A percentile compares a stretch with the other conserved stretches of the same genome.
These are phyloP conservation scores for Polyergus mexicanus DNA, from an alignment of 1,140 invertebrate species.

Conservation along the genomic window DNA sequence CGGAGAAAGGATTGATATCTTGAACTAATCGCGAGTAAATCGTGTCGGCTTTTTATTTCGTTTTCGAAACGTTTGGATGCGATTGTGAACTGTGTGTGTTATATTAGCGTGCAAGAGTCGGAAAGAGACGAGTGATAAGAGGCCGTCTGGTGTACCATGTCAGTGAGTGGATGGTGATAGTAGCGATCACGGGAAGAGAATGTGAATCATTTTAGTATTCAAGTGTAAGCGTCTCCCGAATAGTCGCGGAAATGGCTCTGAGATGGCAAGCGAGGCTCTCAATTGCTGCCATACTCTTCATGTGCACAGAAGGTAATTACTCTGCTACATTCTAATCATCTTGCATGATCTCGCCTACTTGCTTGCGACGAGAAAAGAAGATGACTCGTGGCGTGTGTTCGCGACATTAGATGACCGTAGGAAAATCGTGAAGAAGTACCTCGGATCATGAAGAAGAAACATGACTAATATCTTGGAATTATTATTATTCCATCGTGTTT, in stretches of 20 bases:
- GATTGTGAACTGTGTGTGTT: neutral
- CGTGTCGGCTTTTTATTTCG: neutral
- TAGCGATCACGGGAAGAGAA: constrained; percentile 53
- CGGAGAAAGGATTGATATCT: neutral
- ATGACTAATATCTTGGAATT: constrained; percentile 11
- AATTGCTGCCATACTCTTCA: constrained; percentile 86
- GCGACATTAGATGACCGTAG: neutral
- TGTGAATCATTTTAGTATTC: constrained; percentile 76
- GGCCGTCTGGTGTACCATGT: constrained; percentile 42
- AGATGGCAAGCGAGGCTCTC: constrained; percentile 86
- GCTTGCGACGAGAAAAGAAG: neutral
- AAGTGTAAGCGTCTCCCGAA: constrained; percentile 71
- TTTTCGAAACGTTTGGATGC: neutral
- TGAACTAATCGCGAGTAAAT: neutral
- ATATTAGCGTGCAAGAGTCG: neutral
- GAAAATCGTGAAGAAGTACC: constrained; percentile 26
- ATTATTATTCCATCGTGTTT: neutral
- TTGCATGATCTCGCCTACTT: constrained; percentile 16
- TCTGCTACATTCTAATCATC: constrained; percentile 33
- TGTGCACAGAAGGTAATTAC: constrained; percentile 85
- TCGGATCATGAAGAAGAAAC: neutral
- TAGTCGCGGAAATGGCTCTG: constrained; percentile 84
- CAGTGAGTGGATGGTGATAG: constrained; percentile 64
- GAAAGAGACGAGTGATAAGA: constrained; percentile 22
- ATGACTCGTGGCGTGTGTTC: constrained; percentile 21